phyloP scores from a whole-genome alignment of 2,797 vertebrate species.

The Urosaurus nigricauda region DNA sequence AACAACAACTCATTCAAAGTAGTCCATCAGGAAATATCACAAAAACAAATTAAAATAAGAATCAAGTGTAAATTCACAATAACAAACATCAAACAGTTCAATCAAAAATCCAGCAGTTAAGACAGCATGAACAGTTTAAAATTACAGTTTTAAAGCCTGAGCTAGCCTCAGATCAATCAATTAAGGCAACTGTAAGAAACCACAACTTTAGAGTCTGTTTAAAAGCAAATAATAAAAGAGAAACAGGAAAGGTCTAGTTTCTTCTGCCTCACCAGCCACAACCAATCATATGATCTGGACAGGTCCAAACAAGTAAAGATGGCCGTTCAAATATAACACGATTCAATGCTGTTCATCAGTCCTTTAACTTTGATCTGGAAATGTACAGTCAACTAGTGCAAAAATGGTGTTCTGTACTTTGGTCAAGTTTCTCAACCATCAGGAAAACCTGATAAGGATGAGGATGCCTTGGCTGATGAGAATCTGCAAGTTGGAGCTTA shows the following conservation, averaged over 20 bases:
- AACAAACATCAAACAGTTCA: not conserved
- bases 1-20: too few relatives aligned
- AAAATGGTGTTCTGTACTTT: not conserved
- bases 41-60: not conserved
- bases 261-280: not conserved
- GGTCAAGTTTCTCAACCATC: too few relatives aligned
- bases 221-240: slow-evolving; percentile 1
- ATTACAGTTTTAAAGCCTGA: not conserved
- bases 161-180: not conserved
- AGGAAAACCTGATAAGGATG: too few relatives aligned
- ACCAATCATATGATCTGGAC: not conserved
- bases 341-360: not conserved
- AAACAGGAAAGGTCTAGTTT: not conserved
- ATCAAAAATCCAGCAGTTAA: not conserved
- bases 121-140: slow-evolving; percentile 5
- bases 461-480: too few relatives aligned
- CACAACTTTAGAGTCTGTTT: not conserved
- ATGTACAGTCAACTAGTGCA: not conserved
- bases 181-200: slow-evolving; percentile 2
- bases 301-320: not conserved
- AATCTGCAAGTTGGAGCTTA: too few relatives aligned
- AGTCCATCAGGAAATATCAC: too few relatives aligned
- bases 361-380: too few relatives aligned
- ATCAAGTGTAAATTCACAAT: not conserved
- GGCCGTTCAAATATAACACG: not conserved